Conservation (phyloP, 2,888 invertebrate species). For the Andrena camellia region DNA sequence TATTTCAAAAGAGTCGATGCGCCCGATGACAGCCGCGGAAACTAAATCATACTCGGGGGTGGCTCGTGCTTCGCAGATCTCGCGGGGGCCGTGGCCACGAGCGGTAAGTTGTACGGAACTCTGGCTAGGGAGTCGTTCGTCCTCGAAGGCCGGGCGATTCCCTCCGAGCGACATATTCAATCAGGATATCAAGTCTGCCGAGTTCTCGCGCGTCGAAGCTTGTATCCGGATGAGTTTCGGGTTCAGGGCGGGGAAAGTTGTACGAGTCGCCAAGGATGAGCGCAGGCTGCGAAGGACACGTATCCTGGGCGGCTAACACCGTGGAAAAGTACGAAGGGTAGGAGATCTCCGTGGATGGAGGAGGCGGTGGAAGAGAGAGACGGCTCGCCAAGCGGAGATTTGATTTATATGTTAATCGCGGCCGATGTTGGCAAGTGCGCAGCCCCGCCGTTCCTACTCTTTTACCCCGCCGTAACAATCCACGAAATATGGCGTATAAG, state of each 20-base stretch:
- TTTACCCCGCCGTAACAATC: slow-evolving; percentile 66
- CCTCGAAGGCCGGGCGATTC: slow-evolving; percentile 8
- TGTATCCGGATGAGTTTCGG: slow-evolving; percentile 45
- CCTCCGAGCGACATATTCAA: slow-evolving; percentile 47
- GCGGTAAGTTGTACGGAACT: slow-evolving; percentile 4
- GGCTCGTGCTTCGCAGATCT: too few species aligned
- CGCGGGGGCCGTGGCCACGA: neutral
- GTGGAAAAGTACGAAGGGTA: slow-evolving; percentile 18
- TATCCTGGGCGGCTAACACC: slow-evolving; percentile 62
- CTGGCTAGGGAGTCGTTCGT: slow-evolving; percentile 1
- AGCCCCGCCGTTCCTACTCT: slow-evolving; percentile 51
- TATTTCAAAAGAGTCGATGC: neutral
- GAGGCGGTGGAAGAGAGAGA: slow-evolving; percentile 47
- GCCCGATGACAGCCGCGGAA: neutral
- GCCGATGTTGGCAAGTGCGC: slow-evolving; percentile 73
- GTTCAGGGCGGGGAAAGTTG: slow-evolving; percentile 44
- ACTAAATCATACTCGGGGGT: slow-evolving; percentile 8
- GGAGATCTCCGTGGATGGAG: neutral
- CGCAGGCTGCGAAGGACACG: slow-evolving; percentile 58
- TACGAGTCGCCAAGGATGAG: slow-evolving; percentile 37
- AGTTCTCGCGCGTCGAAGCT: slow-evolving; percentile 27
- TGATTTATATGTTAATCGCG: slow-evolving; percentile 84
- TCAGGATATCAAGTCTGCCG: slow-evolving; percentile 33
- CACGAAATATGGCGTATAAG: slow-evolving; percentile 71
- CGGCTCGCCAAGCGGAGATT: slow-evolving; percentile 71